Base-by-base conservation (phyloP, 2,888 invertebrate genomes). In the Tetropium fuscum region DNA sequence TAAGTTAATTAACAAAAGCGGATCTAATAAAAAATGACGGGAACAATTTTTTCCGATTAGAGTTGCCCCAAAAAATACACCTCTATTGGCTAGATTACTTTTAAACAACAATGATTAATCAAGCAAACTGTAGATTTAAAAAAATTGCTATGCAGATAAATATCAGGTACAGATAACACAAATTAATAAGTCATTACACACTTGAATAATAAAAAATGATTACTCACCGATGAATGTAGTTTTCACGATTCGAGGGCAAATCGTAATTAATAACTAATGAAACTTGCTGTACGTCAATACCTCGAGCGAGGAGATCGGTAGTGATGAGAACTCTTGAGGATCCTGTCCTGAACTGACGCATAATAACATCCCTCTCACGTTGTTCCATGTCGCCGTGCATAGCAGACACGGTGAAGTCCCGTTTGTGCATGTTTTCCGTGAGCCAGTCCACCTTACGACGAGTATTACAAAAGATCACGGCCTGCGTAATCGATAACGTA, bases 371-470 rank as follows among this genome's bases (percentile, higher is more conserved):
- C 77, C 98, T 91, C 83, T 98, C 98, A 71, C 93, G 91, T 82
- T 99, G 99, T 77, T 98, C 97, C 98, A 99, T 98, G 79, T 99
- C 99, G 65, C 99, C 99, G 82, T 99, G 99, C 97, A 99, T 97
- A 67, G 97, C 96, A 13, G 98, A 98, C 57, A 99, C 98, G 41
- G 99, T 99, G 83, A 98, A 98, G 80, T 98, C 96, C 69, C 95
- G 89, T 69, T 86, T 87, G 75, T 93, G 93, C 98, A 99, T 98
- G 74, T 91, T 94, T 76, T 96, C 94, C 25, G 98, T 98, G 60
- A 99, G 88, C 91, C 95, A 96, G 81, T 99, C 98, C 3, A 67
- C 66, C 91, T 98, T 98, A 84, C 98, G 95, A 73, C 98, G 91
- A 61, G 98, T 99, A 85, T 99, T 99, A 83, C 98, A 98, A 87